A percentile compares a stretch with the other conserved stretches of the same genome.
Conservation (phyloP, 35 echinoderm and acorn worm species). For the Hemicentrotus pulcherrimus region DNA sequence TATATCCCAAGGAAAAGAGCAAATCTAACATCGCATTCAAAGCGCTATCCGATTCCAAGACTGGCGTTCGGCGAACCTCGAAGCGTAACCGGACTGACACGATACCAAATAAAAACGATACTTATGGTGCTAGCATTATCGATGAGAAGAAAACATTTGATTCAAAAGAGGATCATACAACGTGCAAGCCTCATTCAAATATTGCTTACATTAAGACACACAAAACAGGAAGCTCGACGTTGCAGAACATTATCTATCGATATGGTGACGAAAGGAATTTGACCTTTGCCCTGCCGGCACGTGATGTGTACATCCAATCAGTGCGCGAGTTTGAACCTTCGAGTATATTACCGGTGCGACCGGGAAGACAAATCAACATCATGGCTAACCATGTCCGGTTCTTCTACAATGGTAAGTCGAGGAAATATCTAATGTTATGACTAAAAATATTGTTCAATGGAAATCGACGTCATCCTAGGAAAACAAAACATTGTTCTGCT, state of each 20-base stretch:
- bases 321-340: slow-evolving; percentile 27
- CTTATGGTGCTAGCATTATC: background rate
- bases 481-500: too few species aligned
- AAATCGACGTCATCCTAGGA: too few species aligned
- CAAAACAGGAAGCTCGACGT: slow-evolving; percentile 67
- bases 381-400: slow-evolving; percentile 54
- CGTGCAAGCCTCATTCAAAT: slow-evolving; percentile 52
- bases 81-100: background rate
- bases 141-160: background rate
- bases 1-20: background rate
- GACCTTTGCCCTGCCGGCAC: slow-evolving; percentile 62
- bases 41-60: background rate
- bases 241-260: slow-evolving; percentile 69
- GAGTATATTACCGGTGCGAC: background rate
- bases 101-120: background rate
- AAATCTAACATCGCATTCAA: background rate
- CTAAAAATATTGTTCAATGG: too few species aligned
- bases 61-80: too few species aligned
- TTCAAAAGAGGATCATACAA: background rate
- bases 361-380: slow-evolving; percentile 8
- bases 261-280: slow-evolving; percentile 62
- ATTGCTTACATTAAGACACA: slow-evolving; percentile 68
- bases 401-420: slow-evolving; percentile 18
- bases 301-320: slow-evolving; percentile 51
- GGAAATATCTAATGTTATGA: background rate